Evolutionary conservation across 2,888 invertebrate genomes (phyloP).

Genomic region (Chelonus formosanus): DNA sequence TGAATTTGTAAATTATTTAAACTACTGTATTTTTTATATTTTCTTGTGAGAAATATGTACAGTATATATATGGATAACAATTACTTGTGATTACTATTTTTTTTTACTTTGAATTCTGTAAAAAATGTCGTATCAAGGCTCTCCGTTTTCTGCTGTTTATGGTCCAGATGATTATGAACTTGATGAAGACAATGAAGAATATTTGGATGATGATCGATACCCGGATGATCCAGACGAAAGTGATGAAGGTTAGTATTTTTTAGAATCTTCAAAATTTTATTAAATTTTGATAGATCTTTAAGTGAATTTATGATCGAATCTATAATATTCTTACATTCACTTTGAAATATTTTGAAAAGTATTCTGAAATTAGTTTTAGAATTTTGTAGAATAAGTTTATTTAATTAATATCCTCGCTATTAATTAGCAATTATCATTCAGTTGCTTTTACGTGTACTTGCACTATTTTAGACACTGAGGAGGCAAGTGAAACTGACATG

Average conservation of each 20-base stretch:
- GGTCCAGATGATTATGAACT: slow-evolving; percentile 77
- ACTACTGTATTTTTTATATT: too few relatives aligned
- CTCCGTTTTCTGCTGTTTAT: slow-evolving; percentile 73
- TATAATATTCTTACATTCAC: too few relatives aligned
- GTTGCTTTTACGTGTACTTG: slow-evolving; percentile 38
- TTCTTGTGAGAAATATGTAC: too few relatives aligned
- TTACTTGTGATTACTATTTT: too few relatives aligned
- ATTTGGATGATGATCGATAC: slow-evolving; percentile 75
- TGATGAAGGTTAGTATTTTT: slow-evolving; percentile 67
- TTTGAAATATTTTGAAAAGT: too few relatives aligned
- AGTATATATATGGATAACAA: too few relatives aligned
- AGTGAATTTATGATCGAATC: too few relatives aligned
- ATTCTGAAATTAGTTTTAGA: too few relatives aligned
- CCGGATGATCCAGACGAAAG: slow-evolving; percentile 71
- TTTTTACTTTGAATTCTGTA: not conserved
- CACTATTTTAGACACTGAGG: slow-evolving; percentile 82
- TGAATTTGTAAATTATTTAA: too few relatives aligned
- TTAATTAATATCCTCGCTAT: not conserved
- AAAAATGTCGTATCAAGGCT: slow-evolving; percentile 74
- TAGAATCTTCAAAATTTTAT: too few relatives aligned
- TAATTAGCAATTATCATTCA: slow-evolving; percentile 28
- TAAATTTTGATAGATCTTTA: too few relatives aligned
- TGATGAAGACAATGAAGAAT: slow-evolving; percentile 78
- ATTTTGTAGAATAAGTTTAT: not conserved
- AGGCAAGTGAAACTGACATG: slow-evolving; percentile 95